A percentile compares a stretch with the other conserved stretches of the same genome.
phyloP scores from a whole-genome alignment of 2,113 vertebrate species.

The Scalopus aquaticus region DNA sequence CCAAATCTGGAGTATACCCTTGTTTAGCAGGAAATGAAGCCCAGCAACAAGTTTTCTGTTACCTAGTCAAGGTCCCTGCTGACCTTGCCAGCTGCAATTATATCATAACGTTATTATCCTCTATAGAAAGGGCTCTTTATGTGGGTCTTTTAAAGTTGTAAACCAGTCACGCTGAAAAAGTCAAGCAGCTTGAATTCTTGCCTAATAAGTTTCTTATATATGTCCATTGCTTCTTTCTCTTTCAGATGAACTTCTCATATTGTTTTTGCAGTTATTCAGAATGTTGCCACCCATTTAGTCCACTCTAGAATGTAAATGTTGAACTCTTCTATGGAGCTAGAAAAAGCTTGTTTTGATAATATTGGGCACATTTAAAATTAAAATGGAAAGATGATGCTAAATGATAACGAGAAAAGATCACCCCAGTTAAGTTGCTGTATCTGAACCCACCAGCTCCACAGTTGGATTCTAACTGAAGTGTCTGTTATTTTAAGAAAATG shows the following conservation, averaged over 20 bases:
- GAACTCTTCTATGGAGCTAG: not conserved
- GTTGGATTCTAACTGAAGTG: not conserved
- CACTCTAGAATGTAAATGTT: not conserved
- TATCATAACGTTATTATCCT: not conserved
- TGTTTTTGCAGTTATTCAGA: not conserved
- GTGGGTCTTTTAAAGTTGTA: not conserved
- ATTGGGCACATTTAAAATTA: not conserved
- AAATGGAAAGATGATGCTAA: slow-evolving; percentile 8
- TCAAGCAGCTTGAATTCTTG: not conserved
- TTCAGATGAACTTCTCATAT: slow-evolving; percentile 21
- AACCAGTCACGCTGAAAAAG: not conserved
- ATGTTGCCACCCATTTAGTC: not conserved
- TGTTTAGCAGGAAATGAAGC: slow-evolving; percentile 13
- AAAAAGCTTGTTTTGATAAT: slow-evolving; percentile 18
- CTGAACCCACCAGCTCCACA: not conserved
- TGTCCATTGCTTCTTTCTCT: not conserved
- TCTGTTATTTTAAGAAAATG: not conserved
- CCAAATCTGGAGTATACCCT: not conserved
- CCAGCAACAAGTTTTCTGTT: not conserved
- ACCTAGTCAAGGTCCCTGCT: not conserved
- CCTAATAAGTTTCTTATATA: not conserved
- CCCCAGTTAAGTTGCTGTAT: not conserved
- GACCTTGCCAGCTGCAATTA: not conserved
- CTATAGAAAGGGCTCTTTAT: not conserved
- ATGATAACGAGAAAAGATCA: not conserved